phyloP scores from a whole-genome alignment of 2,888 invertebrate genomes.

The Thera obeliscata region DNA sequence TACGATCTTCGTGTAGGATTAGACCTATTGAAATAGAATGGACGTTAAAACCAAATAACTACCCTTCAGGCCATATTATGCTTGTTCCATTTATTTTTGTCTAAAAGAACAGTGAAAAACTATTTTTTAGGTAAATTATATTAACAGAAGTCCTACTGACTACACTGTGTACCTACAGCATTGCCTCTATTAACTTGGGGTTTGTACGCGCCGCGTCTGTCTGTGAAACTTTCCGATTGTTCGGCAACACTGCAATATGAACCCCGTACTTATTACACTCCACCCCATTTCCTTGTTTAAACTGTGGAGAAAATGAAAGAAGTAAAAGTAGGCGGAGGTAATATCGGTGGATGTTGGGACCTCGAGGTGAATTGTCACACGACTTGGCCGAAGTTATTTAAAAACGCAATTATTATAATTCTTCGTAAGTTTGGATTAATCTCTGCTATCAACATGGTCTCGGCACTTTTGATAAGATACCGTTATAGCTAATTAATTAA shows the following conservation, averaged over 20 bases:
- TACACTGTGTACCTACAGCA: slow-evolving; percentile 43
- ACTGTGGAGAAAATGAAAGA: slow-evolving; percentile 48
- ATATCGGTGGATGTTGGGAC: slow-evolving; percentile 37
- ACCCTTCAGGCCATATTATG: too few relatives aligned
- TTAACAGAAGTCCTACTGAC: slow-evolving; percentile 40
- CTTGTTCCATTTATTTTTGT: too few relatives aligned
- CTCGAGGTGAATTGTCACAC: slow-evolving; percentile 12
- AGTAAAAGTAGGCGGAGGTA: slow-evolving; percentile 32
- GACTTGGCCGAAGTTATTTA: slow-evolving; percentile 6
- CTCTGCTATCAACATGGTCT: too few relatives aligned
- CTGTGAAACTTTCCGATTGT: slow-evolving; percentile 64
- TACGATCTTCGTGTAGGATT: too few relatives aligned
- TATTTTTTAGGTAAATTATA: background rate
- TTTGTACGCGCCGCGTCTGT: slow-evolving; percentile 60
- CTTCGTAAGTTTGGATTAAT: background rate
- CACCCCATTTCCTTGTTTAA: slow-evolving; percentile 49
- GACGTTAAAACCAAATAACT: too few relatives aligned
- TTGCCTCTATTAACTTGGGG: slow-evolving; percentile 65
- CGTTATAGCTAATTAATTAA: too few relatives aligned
- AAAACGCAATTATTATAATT: slow-evolving; percentile 5
- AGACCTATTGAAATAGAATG: too few relatives aligned
- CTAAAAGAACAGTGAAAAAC: background rate
- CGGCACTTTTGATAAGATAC: too few relatives aligned
- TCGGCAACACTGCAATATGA: slow-evolving; percentile 53
- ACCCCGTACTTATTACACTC: slow-evolving; percentile 49